phyloP scores from a whole-genome alignment of 2,113 vertebrate genomes.

The Saccopteryx leptura region DNA sequence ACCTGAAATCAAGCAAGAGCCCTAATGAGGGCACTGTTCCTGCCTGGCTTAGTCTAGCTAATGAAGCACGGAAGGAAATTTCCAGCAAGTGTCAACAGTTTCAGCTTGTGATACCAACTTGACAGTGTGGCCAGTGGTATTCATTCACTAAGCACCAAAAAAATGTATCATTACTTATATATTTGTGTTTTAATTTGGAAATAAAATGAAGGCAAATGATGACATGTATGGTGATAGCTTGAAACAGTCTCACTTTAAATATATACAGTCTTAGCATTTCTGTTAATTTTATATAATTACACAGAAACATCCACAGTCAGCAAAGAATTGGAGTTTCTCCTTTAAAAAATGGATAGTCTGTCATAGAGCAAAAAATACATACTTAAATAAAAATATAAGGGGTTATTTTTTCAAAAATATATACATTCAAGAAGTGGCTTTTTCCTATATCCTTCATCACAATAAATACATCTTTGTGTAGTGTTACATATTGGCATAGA shows the following conservation, averaged over 20 bases:
- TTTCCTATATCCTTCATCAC: conserved; percentile 45
- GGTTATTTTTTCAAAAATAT: background rate
- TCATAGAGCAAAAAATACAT: background rate
- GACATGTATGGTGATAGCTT: background rate
- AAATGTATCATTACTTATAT: background rate
- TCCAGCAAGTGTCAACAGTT: background rate
- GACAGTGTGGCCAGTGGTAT: background rate
- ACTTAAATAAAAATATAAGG: conserved; percentile 32
- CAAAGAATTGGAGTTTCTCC: background rate
- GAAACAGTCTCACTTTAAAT: background rate
- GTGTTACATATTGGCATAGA: conserved; percentile 38
- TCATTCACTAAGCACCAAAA: background rate
- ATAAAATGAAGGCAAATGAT: background rate
- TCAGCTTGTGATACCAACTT: background rate
- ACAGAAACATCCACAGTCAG: background rate
- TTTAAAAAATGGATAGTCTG: background rate
- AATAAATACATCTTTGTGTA: conserved; percentile 44
- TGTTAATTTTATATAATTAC: conserved; percentile 7
- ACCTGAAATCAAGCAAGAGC: conserved; percentile 51
- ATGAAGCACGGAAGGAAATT: conserved; percentile 26
- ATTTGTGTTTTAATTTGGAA: conserved; percentile 35
- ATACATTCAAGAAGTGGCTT: conserved; percentile 18
- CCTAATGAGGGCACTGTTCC: background rate
- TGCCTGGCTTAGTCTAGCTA: background rate
- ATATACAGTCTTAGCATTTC: background rate